phyloP scores from a whole-genome alignment of 2,797 vertebrate species.

The Enoplosus armatus region DNA sequence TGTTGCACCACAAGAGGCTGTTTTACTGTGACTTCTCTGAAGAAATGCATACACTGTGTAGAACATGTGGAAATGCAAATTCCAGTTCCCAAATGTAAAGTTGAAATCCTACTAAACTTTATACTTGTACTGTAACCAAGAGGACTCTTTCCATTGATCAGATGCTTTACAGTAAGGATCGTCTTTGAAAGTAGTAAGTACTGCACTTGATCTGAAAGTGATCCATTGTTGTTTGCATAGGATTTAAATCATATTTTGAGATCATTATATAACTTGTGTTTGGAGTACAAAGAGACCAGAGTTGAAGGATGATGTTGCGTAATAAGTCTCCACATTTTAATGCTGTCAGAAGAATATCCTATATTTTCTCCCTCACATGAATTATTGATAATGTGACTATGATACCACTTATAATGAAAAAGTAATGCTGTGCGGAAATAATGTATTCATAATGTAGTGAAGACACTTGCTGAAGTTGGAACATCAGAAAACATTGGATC shows the following conservation, averaged over 20 bases:
- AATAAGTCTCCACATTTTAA: constrained; percentile 72
- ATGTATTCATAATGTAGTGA: constrained; percentile 34
- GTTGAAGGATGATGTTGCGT: constrained; percentile 73
- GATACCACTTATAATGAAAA: constrained; percentile 75
- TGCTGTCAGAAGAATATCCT: constrained; percentile 71
- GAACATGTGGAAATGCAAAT: neutral
- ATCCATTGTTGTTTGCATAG: constrained; percentile 55
- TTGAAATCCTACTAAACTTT: neutral
- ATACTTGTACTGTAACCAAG: neutral
- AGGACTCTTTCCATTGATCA: constrained; percentile 4
- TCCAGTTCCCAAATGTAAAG: neutral
- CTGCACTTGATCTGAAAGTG: constrained; percentile 32
- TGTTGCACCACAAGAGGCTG: neutral
- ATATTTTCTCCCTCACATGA: constrained; percentile 59
- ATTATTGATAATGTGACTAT: constrained; percentile 74
- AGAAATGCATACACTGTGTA: neutral
- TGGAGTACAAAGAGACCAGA: constrained; percentile 61
- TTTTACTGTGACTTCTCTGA: neutral
- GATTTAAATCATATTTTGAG: constrained; percentile 63
- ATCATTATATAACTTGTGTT: constrained; percentile 73
- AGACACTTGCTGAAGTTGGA: constrained; percentile 13
- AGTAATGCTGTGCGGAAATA: constrained; percentile 60
- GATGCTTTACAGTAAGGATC: neutral
- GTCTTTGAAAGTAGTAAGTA: constrained; percentile 4
- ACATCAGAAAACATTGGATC: constrained; percentile 9